phyloP scores from a whole-genome alignment of 2,797 vertebrate genomes.

The Chaetophractus vellerosus region DNA sequence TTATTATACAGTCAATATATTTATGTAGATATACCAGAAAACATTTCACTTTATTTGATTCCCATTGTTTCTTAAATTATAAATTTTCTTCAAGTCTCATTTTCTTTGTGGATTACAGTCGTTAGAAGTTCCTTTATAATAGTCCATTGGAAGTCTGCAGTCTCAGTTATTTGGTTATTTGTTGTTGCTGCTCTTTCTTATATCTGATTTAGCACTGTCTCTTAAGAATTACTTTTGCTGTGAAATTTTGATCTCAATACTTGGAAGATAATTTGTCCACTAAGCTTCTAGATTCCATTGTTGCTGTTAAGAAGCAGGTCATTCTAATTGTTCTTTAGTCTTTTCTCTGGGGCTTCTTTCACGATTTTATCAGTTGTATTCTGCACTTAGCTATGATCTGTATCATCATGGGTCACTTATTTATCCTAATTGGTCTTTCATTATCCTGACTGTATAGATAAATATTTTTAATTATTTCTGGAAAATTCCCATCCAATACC shows the following conservation, averaged over 20 bases:
- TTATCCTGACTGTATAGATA: neutral
- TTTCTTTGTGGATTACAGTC: neutral
- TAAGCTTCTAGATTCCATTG: neutral
- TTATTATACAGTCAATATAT: neutral
- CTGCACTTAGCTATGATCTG: neutral
- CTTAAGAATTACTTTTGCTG: neutral
- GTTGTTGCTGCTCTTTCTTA: too few species aligned
- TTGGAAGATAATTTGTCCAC: neutral
- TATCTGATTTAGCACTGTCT: neutral
- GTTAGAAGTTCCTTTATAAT: neutral
- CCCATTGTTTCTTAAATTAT: conserved; percentile 8
- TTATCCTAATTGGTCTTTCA: conserved; percentile 6
- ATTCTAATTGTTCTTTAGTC: neutral
- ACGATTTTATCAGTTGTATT: neutral
- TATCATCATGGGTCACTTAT: neutral
- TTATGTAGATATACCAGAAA: conserved; percentile 46
- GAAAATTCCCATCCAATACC: neutral
- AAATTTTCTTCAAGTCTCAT: neutral
- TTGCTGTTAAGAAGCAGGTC: neutral
- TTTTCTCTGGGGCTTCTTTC: conserved; percentile 15
- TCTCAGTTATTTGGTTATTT: neutral
- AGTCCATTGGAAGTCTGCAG: neutral
- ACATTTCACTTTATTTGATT: neutral
- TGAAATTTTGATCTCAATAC: neutral
- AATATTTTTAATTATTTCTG: conserved; percentile 71